A percentile compares a stretch with the other conserved stretches of the same genome.
Evolutionary conservation across 1,140 invertebrate genomes (phyloP).

Genomic region (Macrosteles quadrilineatus): DNA sequence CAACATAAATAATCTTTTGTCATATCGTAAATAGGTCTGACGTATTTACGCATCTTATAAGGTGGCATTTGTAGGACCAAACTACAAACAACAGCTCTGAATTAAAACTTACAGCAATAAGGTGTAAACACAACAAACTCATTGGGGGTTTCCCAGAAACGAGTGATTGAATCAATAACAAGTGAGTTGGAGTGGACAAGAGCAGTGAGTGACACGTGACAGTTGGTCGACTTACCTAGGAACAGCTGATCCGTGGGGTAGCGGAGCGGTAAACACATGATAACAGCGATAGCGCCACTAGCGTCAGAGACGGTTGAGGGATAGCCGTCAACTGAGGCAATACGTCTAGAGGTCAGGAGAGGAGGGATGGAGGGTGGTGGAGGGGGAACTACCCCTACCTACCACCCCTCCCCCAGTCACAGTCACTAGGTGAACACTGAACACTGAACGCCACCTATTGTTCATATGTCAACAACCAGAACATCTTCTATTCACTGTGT

Average conservation of each 20-base stretch:
- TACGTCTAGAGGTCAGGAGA: constrained; percentile 1
- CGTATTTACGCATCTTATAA: too few relatives aligned
- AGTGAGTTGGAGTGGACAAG: too few relatives aligned
- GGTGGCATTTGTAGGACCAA: too few relatives aligned
- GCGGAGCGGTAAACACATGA: constrained; percentile 18
- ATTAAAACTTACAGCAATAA: too few relatives aligned
- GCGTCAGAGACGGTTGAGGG: constrained; percentile 2
- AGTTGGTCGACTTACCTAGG: constrained; percentile 37
- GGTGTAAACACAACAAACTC: too few relatives aligned
- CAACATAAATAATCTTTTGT: too few relatives aligned
- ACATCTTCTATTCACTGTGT: constrained; percentile 2
- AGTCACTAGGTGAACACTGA: constrained; percentile 6
- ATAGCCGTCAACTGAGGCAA: constrained; percentile 23
- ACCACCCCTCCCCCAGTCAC: background rate
- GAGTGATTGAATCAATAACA: too few relatives aligned
- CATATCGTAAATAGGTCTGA: too few relatives aligned
- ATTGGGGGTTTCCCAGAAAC: too few relatives aligned
- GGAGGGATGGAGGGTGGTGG: background rate
- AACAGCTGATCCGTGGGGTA: constrained; percentile 3
- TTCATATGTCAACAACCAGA: constrained; percentile 19
- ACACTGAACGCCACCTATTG: constrained; percentile 10
- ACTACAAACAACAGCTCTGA: too few relatives aligned
- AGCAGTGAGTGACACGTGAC: constrained; percentile 21
- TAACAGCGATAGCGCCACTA: background rate
- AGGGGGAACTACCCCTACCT: constrained; percentile 1